Conservation (phyloP, 2,113 vertebrate genomes). For the Channa argus region DNA sequence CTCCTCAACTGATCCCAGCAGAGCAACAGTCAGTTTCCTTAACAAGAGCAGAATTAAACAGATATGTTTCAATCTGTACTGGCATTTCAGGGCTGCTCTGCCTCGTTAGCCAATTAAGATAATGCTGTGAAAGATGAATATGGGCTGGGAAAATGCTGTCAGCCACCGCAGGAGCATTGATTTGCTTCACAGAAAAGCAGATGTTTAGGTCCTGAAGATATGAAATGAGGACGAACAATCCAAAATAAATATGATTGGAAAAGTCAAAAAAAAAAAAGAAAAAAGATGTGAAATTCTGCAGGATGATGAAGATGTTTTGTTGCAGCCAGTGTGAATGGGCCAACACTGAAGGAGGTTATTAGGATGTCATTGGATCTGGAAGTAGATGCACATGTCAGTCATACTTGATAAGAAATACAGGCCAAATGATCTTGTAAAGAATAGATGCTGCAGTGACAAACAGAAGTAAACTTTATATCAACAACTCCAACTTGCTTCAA, state of each 20-base stretch:
- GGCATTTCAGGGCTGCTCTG: constrained; percentile 40
- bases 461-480: constrained; percentile 10
- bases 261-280: constrained; percentile 29
- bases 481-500: background rate
- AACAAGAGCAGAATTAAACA: constrained; percentile 19
- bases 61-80: constrained; percentile 56
- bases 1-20: constrained; percentile 24
- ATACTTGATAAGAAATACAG: constrained; percentile 39
- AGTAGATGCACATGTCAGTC: constrained; percentile 3
- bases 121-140: constrained; percentile 62
- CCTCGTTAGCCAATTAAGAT: constrained; percentile 69
- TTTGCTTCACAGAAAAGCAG: constrained; percentile 40
- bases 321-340: constrained; percentile 10
- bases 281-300: constrained; percentile 14
- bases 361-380: constrained; percentile 29
- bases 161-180: constrained; percentile 10
- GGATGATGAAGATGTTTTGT: constrained; percentile 1
- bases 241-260: constrained; percentile 14
- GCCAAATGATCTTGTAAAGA: constrained; percentile 14
- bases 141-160: constrained; percentile 19
- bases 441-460: constrained; percentile 21
- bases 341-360: constrained; percentile 18
- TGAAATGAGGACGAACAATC: constrained; percentile 22
- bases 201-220: constrained; percentile 32
- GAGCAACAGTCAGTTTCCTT: constrained; percentile 43